These are phyloP conservation scores for Aldabrachelys gigantea DNA, from an alignment of 2,113 vertebrate species.

Conservation along the genomic window DNA sequence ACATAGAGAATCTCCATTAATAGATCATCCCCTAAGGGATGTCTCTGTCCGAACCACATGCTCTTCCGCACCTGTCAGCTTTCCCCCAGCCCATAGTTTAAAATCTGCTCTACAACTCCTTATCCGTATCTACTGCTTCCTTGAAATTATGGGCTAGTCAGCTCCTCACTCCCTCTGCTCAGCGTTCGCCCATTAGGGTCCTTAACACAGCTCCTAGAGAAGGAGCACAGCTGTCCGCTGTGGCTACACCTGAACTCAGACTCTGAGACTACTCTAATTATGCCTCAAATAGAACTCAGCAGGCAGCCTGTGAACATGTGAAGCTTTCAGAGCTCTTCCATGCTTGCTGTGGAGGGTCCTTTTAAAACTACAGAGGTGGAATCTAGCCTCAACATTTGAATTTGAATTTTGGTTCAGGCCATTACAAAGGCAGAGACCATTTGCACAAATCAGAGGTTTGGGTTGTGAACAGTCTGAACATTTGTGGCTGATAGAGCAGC, in stretches of 20 bases:
- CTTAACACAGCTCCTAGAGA: neutral
- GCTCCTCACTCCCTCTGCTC: neutral
- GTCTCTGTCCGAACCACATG: no score
- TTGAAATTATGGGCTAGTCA: neutral
- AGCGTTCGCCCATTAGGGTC: neutral
- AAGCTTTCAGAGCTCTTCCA: neutral
- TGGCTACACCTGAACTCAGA: neutral
- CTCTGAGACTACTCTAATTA: neutral
- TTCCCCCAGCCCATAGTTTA: no score
- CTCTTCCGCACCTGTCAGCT: no score
- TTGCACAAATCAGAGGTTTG: neutral
- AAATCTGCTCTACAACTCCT: neutral
- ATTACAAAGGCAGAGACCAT: neutral
- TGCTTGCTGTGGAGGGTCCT: neutral
- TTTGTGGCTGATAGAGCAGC: neutral
- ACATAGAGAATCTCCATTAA: no score
- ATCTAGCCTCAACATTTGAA: neutral
- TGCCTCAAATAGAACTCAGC: neutral
- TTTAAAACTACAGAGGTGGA: no score
- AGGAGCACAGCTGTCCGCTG: neutral
- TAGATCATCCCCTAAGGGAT: no score
- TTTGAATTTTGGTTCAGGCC: neutral
- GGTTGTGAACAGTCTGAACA: neutral
- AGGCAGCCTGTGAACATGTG: neutral
- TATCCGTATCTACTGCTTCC: neutral